phyloP scores from a whole-genome alignment of 2,797 vertebrate genomes.

The Gobio occitaniae region DNA sequence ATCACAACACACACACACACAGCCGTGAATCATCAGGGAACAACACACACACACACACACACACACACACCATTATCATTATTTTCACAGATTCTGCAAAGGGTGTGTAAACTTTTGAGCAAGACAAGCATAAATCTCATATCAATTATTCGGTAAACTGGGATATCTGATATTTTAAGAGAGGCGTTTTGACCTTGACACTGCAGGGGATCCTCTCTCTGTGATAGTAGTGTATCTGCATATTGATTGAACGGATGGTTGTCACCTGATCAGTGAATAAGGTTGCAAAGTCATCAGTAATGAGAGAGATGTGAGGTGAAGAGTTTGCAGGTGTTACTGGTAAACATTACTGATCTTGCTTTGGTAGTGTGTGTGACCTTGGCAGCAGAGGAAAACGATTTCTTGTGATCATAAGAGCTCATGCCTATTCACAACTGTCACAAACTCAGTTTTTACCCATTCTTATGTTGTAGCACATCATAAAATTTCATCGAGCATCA shows the following conservation, averaged over 20 bases:
- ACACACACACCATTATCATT: too few species aligned
- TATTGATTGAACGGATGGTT: not conserved
- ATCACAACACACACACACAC: too few species aligned
- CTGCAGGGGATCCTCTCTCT: not conserved
- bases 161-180: not conserved
- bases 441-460: not conserved
- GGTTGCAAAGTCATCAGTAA: not conserved
- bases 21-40: too few species aligned
- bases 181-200: not conserved
- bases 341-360: not conserved
- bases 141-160: not conserved
- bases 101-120: too few species aligned
- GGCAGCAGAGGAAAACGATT: not conserved
- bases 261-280: not conserved
- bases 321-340: not conserved
- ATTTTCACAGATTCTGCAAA: too few species aligned
- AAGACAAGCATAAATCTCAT: not conserved
- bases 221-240: not conserved
- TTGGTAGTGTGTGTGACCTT: not conserved
- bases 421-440: not conserved
- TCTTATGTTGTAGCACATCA: slow-evolving; percentile 89
- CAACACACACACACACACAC: too few species aligned
- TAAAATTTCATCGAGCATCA: slow-evolving; percentile 99
- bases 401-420: not conserved
- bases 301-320: not conserved